Conservation (phyloP, 1,140 invertebrate genomes). For the Aphelenchoides fujianensis region DNA sequence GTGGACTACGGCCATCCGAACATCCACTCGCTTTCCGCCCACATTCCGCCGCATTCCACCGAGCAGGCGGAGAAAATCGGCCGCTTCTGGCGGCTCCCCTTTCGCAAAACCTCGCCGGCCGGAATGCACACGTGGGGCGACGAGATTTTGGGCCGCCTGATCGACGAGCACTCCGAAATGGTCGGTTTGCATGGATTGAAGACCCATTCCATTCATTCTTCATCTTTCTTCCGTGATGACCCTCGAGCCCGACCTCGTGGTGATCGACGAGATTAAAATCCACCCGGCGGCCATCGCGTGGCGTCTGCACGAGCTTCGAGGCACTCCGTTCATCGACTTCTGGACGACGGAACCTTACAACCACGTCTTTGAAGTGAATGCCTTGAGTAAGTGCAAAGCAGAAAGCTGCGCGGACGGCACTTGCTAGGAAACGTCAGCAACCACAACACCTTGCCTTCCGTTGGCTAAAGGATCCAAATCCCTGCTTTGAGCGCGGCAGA, state of each 20-base stretch:
- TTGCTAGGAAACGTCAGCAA: no score
- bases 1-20: background rate
- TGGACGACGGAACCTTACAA: background rate
- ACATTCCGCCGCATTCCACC: background rate
- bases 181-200: background rate
- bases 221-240: background rate
- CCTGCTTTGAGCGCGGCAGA: no score
- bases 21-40: background rate
- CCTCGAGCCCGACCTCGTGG: background rate
- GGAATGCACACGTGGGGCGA: background rate
- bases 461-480: no score
- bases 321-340: background rate
- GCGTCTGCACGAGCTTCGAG: background rate
- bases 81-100: background rate
- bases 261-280: background rate
- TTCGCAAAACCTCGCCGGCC: background rate
- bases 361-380: background rate
- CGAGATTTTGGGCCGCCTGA: background rate
- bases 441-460: no score
- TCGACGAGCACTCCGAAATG: background rate
- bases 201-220: no score
- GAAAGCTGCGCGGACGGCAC: no score
- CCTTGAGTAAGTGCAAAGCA: background rate
- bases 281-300: background rate
- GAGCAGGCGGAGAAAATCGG: background rate